Evolutionary conservation across 2,797 vertebrate species (phyloP).

Genomic region (Dallia pectoralis): DNA sequence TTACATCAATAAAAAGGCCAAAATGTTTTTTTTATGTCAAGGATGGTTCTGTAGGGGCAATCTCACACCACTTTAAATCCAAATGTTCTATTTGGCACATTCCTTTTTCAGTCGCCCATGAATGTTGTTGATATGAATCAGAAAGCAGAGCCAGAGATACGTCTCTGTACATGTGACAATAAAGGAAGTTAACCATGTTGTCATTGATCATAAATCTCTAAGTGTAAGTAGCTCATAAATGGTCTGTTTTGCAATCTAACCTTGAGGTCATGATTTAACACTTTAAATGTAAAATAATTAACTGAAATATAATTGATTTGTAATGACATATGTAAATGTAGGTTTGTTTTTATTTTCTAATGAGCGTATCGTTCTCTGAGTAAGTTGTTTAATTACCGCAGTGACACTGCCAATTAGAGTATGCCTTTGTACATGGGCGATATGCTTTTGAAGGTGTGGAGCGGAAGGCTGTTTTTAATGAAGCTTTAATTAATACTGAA

Average conservation of each 20-base stretch:
- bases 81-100: not conserved
- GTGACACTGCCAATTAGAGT: constrained; percentile 18
- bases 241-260: constrained; percentile 4
- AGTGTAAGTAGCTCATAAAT: constrained; percentile 3
- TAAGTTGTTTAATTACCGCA: constrained; percentile 14
- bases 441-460: not conserved
- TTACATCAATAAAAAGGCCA: not conserved
- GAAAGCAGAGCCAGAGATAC: not conserved
- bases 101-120: not conserved
- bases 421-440: not conserved
- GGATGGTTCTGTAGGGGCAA: not conserved
- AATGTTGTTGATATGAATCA: not conserved
- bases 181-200: not conserved
- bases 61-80: not conserved
- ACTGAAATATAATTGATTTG: constrained; percentile 44
- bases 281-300: constrained; percentile 41
- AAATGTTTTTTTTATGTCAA: not conserved
- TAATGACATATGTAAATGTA: constrained; percentile 37
- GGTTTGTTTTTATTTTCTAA: constrained; percentile 39
- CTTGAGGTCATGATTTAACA: constrained; percentile 31
- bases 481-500: constrained; percentile 8
- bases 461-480: not conserved
- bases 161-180: not conserved
- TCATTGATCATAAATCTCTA: not conserved
- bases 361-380: constrained; percentile 24